These are phyloP conservation scores for Cantharis nigra DNA, from an alignment of 2,888 invertebrate species.

Conservation along the genomic window DNA sequence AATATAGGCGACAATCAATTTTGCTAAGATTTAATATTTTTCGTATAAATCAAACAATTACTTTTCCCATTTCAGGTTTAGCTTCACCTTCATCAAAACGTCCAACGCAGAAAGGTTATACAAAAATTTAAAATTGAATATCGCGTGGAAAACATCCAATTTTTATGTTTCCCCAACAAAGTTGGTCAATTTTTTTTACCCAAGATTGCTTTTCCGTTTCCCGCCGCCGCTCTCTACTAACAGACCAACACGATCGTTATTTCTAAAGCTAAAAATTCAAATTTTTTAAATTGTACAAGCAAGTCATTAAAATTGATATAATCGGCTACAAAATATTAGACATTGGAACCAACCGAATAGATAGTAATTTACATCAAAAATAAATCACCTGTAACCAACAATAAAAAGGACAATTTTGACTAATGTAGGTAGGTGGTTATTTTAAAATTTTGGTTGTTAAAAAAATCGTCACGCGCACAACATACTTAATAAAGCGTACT, in stretches of 20 bases:
- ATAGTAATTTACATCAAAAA: background rate
- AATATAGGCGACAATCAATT: background rate
- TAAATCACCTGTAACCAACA: background rate
- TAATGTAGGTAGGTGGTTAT: background rate
- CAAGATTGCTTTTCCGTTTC: background rate
- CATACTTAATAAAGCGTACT: background rate
- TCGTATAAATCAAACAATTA: background rate
- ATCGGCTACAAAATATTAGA: background rate
- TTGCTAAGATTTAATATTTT: background rate
- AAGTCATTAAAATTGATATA: background rate
- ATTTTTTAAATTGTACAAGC: background rate
- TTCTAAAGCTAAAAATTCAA: background rate
- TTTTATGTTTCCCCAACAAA: background rate
- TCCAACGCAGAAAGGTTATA: background rate
- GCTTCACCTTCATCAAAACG: background rate
- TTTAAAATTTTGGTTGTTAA: background rate
- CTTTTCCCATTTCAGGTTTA: background rate
- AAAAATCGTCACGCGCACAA: background rate
- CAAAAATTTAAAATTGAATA: background rate
- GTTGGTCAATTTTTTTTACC: background rate
- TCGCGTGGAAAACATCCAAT: background rate
- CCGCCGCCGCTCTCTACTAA: background rate
- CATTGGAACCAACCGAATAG: background rate
- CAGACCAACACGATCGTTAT: background rate
- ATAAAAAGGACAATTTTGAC: background rate